A percentile compares a stretch with the other conserved stretches of the same genome.
phyloP scores from a whole-genome alignment of 2,113 vertebrate species.

The Scytalopus superciliaris region DNA sequence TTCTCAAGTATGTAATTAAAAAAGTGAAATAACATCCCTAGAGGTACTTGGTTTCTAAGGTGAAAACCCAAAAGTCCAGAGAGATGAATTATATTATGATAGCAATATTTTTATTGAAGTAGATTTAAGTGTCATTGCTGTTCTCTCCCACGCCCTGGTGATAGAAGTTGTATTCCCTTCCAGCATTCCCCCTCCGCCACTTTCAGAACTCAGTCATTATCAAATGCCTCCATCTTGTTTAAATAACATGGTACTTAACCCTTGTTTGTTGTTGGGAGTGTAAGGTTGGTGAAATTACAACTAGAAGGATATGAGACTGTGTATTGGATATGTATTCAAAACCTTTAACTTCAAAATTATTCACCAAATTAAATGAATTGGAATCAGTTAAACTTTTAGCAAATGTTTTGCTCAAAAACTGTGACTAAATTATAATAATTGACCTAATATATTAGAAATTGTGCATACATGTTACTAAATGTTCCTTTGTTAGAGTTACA shows the following conservation, averaged over 20 bases:
- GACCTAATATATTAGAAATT: not conserved
- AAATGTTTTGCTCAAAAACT: not conserved
- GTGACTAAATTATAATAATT: not conserved
- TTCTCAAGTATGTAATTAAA: constrained; percentile 57
- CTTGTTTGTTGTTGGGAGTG: constrained; percentile 63
- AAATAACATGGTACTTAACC: constrained; percentile 61
- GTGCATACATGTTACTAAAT: not conserved
- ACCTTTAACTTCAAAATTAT: not conserved
- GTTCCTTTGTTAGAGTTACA: not conserved
- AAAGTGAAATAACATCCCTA: constrained; percentile 45
- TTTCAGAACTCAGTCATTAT: constrained; percentile 48
- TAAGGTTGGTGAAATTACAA: constrained; percentile 49
- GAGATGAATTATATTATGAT: not conserved
- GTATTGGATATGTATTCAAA: not conserved
- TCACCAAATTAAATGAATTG: not conserved
- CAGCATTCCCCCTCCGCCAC: constrained; percentile 8
- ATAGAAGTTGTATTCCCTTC: not conserved
- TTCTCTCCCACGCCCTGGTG: not conserved
- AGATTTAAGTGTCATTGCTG: not conserved
- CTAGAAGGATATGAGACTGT: not conserved
- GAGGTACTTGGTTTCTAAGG: constrained; percentile 37
- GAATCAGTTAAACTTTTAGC: not conserved
- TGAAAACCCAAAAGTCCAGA: constrained; percentile 41
- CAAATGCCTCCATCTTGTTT: constrained; percentile 65
- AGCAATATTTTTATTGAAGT: constrained; percentile 28